These are phyloP conservation scores for Cacoxenus indagator DNA, from an alignment of 2,888 invertebrate genomes.

Conservation along the genomic window DNA sequence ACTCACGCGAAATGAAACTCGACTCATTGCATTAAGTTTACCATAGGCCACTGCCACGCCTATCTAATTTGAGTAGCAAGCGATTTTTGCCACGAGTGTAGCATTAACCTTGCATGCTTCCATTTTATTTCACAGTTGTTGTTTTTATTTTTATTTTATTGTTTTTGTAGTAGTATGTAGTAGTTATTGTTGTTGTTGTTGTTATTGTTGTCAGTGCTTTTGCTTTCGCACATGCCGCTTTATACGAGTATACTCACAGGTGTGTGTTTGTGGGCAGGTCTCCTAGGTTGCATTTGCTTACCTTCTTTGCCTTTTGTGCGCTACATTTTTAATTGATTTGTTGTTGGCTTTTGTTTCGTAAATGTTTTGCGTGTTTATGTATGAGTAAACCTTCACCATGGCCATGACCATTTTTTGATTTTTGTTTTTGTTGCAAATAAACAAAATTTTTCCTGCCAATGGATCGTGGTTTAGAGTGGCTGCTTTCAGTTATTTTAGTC, in stretches of 20 bases:
- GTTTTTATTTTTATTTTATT: too few species aligned
- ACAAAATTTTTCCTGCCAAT: too few species aligned
- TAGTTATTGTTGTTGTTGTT: background rate
- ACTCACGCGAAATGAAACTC: background rate
- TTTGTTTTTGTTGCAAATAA: too few species aligned
- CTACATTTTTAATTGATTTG: slow-evolving; percentile 56
- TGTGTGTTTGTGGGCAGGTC: background rate
- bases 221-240: background rate
- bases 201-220: background rate
- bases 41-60: background rate
- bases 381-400: slow-evolving; percentile 54
- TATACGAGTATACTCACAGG: background rate
- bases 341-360: slow-evolving; percentile 29
- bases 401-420: slow-evolving; percentile 62
- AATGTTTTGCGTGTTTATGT: background rate
- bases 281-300: background rate
- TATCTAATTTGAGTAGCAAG: too few species aligned
- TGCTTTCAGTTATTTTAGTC: too few species aligned
- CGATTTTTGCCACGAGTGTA: background rate
- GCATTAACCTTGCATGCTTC: slow-evolving; percentile 3
- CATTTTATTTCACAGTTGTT: background rate
- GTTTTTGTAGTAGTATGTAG: too few species aligned
- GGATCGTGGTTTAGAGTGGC: too few species aligned
- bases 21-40: background rate
- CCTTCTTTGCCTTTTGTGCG: slow-evolving; percentile 26